These are phyloP conservation scores for Bos taurus DNA, from an alignment of 2,113 vertebrate species.

Conservation along the genomic window DNA sequence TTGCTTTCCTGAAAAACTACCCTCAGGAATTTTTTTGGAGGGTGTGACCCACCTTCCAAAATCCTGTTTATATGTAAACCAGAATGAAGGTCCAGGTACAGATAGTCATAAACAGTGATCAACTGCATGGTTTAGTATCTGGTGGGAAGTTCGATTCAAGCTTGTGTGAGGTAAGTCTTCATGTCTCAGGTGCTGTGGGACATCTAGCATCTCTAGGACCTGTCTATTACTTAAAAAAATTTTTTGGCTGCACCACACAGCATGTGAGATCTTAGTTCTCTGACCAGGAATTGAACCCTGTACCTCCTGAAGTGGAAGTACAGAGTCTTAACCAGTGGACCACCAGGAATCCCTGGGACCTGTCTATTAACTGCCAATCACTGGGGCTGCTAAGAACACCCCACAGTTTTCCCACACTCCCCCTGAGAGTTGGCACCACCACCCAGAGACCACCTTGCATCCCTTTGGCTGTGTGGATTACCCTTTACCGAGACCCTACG, in stretches of 20 bases:
- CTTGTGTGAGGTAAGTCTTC: neutral
- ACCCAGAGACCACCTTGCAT: neutral
- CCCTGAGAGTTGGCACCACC: neutral
- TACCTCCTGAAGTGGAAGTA: neutral
- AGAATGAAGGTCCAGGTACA: neutral
- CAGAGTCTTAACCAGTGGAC: neutral
- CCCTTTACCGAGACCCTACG: rapidly evolving
- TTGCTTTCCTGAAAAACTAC: neutral
- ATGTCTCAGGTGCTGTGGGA: neutral
- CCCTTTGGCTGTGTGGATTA: neutral
- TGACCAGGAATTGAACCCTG: neutral
- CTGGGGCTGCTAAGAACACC: neutral
- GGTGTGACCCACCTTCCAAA: neutral
- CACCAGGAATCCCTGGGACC: neutral
- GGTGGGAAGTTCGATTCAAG: neutral
- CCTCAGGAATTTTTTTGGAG: neutral
- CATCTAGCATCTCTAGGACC: neutral
- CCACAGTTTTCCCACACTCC: neutral
- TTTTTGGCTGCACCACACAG: neutral
- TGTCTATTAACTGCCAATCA: neutral
- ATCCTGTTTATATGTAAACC: neutral
- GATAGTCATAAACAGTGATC: neutral
- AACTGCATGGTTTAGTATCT: rapidly evolving
- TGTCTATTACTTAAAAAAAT: neutral
- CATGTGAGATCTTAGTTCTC: neutral